Percentiles rank a stretch among this genome's conserved stretches.
Conservation (phyloP, 1,140 invertebrate genomes). For the Ericerus pela region DNA sequence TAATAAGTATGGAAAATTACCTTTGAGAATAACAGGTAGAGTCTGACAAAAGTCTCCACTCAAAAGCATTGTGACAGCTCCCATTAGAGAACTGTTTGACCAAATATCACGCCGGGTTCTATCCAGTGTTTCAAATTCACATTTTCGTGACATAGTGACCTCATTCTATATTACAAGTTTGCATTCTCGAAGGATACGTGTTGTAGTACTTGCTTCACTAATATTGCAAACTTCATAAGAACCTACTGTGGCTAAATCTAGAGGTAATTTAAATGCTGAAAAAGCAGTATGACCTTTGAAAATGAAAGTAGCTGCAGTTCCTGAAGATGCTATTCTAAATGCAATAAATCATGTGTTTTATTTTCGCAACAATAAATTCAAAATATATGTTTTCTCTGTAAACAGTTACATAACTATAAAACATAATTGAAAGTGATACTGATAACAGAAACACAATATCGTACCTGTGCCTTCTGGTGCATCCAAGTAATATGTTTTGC, state of each 20-base stretch:
- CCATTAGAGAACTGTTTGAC: conserved; percentile 20
- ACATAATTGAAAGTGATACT: no score
- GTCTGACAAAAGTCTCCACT: conserved; percentile 30
- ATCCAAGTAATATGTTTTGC: conserved; percentile 25
- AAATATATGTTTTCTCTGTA: conserved; percentile 30
- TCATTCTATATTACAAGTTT: conserved; percentile 25
- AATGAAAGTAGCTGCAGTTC: conserved; percentile 34
- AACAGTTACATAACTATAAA: conserved; percentile 18
- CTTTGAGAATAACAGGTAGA: conserved; percentile 26
- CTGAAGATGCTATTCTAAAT: conserved; percentile 31
- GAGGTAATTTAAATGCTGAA: conserved; percentile 34
- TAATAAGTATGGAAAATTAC: no score
- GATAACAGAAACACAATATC: conserved; percentile 22
- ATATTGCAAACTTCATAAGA: not conserved
- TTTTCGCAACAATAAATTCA: conserved; percentile 21
- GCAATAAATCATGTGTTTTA: conserved; percentile 24
- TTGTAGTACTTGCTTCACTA: not conserved
- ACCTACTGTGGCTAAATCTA: conserved; percentile 22
- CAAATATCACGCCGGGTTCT: conserved; percentile 22
- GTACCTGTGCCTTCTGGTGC: conserved; percentile 26
- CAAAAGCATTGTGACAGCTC: conserved; percentile 23
- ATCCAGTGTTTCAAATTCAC: conserved; percentile 23
- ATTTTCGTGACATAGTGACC: no score
- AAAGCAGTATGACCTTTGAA: conserved; percentile 35
- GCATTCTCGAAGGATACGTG: conserved; percentile 15